These are phyloP conservation scores for Percopsis omiscomaycus DNA, from an alignment of 2,797 vertebrate species.

Conservation along the genomic window DNA sequence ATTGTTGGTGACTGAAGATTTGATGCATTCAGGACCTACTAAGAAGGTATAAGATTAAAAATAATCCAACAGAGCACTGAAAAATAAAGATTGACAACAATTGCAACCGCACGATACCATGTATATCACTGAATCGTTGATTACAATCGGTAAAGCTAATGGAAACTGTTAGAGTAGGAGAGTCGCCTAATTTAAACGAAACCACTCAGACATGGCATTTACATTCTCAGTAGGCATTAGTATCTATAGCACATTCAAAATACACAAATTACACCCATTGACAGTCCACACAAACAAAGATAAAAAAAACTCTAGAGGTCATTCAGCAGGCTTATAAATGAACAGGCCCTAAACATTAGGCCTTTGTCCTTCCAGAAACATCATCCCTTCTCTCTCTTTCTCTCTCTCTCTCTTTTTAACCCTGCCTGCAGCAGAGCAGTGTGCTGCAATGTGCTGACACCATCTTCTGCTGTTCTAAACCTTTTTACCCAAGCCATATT, in stretches of 20 bases:
- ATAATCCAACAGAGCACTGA: no score
- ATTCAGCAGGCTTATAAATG: slow-evolving; percentile 44
- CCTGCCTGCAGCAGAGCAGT: slow-evolving; percentile 67
- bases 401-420: slow-evolving; percentile 36
- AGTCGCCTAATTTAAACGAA: no score
- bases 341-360: slow-evolving; percentile 64
- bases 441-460: slow-evolving; percentile 74
- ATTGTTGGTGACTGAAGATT: no score
- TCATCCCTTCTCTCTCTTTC: slow-evolving; percentile 36
- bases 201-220: no score
- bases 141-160: no score
- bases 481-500: slow-evolving; percentile 55
- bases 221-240: slow-evolving; percentile 6
- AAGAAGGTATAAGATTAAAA: no score
- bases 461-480: slow-evolving; percentile 67
- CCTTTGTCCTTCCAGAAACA: slow-evolving; percentile 72
- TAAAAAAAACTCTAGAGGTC: slow-evolving; percentile 35
- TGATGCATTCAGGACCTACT: no score
- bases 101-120: no score
- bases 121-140: no score
- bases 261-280: slow-evolving; percentile 18
- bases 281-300: slow-evolving; percentile 43
- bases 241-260: slow-evolving; percentile 14
- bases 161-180: no score
- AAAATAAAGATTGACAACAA: no score